Percentiles rank a stretch among this genome's conserved stretches.
These are phyloP conservation scores for Hyposmocoma kahamanoa DNA, from an alignment of 1,140 invertebrate species.

Conservation along the genomic window DNA sequence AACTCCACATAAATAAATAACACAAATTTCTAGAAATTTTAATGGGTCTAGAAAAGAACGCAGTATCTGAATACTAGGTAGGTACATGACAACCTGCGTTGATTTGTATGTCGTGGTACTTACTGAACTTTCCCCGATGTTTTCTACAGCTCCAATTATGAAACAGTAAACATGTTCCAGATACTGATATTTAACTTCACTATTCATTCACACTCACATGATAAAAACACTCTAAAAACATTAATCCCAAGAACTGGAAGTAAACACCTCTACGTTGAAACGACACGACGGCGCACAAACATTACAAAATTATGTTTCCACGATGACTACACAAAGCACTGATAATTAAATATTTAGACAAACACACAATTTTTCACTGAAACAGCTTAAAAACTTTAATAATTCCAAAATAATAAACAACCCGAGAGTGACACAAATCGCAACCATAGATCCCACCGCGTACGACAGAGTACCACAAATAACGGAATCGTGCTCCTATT, in stretches of 20 bases:
- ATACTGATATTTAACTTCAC: slow-evolving; percentile 5
- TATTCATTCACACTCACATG: slow-evolving; percentile 8
- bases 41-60: neutral
- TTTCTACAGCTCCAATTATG: neutral
- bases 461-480: slow-evolving; percentile 61
- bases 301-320: too few species aligned
- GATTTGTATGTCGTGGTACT: slow-evolving; percentile 1
- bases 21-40: neutral
- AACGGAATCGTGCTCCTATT: slow-evolving; percentile 44
- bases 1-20: neutral
- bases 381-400: slow-evolving; percentile 25
- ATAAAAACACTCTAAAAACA: slow-evolving; percentile 26
- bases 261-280: slow-evolving; percentile 52
- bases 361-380: slow-evolving; percentile 14
- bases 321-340: too few species aligned
- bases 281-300: slow-evolving; percentile 11
- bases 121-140: neutral
- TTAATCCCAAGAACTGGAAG: slow-evolving; percentile 51
- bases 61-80: neutral
- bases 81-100: neutral
- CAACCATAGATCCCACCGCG: slow-evolving; percentile 65
- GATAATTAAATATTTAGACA: slow-evolving; percentile 9
- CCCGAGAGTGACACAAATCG: slow-evolving; percentile 60
- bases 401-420: slow-evolving; percentile 67
- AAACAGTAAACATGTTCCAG: too few species aligned